Evolutionary conservation across 1,140 invertebrate genomes (phyloP).

Genomic region (Sycophila sp.): DNA sequence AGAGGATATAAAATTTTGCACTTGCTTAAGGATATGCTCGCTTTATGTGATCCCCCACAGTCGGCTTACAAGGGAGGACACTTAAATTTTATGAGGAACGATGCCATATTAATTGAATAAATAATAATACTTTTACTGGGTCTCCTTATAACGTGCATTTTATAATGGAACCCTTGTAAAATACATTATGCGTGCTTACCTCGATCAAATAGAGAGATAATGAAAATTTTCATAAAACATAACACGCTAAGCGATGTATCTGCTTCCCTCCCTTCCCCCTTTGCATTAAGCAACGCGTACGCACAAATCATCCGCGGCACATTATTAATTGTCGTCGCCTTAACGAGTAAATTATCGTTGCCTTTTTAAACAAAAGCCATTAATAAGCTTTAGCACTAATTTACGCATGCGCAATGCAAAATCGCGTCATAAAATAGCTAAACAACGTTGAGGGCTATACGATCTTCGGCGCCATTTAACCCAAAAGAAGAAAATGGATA

Average conservation of each 20-base stretch:
- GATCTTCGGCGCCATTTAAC: too few species aligned
- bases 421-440: too few species aligned
- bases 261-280: too few species aligned
- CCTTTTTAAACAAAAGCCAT: not conserved
- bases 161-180: not conserved
- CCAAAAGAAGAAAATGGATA: too few species aligned
- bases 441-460: too few species aligned
- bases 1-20: not conserved
- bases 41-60: too few species aligned
- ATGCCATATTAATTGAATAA: conserved; percentile 22
- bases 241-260: too few species aligned
- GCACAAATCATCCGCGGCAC: too few species aligned
- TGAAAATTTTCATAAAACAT: not conserved
- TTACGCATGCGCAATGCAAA: not conserved
- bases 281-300: too few species aligned
- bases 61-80: not conserved
- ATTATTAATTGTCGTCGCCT: too few species aligned
- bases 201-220: conserved; percentile 1
- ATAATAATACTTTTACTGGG: not conserved
- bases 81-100: conserved; percentile 5
- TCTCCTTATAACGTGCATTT: not conserved
- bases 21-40: not conserved
- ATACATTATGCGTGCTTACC: not conserved
- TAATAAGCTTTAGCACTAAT: not conserved
- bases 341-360: too few species aligned